These are phyloP conservation scores for Sipha flava DNA, from an alignment of 1,140 invertebrate species.

Conservation along the genomic window DNA sequence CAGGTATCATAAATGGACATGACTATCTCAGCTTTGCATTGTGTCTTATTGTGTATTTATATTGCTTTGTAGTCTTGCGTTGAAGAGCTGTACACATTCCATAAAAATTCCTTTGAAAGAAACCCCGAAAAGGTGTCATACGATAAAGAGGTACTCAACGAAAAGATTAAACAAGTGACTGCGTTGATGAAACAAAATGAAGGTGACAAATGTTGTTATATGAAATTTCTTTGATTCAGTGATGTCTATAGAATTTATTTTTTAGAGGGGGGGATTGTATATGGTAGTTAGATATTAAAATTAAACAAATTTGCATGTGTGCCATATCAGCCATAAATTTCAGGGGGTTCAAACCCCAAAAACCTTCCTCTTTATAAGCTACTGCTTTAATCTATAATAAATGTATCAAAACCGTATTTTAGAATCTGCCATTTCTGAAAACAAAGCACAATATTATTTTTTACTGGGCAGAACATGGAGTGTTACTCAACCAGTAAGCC, in stretches of 20 bases:
- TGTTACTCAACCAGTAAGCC: constrained; percentile 58
- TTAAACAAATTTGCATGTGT: too few species aligned
- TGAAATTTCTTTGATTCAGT: neutral
- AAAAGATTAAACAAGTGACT: neutral
- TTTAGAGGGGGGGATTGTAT: too few species aligned
- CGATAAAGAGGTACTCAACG: neutral
- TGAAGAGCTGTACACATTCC: neutral
- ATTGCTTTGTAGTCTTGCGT: neutral
- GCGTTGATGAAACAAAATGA: neutral
- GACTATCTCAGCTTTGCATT: too few species aligned
- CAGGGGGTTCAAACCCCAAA: too few species aligned
- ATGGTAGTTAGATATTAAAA: too few species aligned
- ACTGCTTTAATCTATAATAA: too few species aligned
- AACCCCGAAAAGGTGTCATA: neutral
- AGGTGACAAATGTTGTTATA: neutral
- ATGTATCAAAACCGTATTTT: neutral
- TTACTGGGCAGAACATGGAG: constrained; percentile 69
- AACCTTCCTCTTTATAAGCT: too few species aligned
- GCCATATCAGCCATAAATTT: too few species aligned
- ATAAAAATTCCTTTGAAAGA: neutral
- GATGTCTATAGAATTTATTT: too few species aligned
- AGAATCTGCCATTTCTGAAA: constrained; percentile 46
- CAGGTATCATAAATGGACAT: neutral
- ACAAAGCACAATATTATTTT: constrained; percentile 60
- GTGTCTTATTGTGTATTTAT: neutral